Base-by-base conservation (phyloP, 2,888 invertebrate species). In the Alcis repandata region DNA sequence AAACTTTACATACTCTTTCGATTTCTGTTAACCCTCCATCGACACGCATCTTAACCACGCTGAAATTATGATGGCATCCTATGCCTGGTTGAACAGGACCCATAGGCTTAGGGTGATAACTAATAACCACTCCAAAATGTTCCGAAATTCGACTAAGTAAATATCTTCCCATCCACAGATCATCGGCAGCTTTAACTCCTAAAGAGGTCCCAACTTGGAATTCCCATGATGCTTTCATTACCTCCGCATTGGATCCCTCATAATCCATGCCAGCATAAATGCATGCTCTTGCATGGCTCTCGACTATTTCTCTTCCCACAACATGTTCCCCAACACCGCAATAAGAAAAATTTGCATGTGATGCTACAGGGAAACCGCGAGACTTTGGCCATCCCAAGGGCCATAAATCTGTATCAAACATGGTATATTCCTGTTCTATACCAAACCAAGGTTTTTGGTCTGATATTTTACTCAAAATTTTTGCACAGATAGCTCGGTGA, bases 211-310 rank as follows among this genome's bases (percentile, higher is more conserved):
- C 98, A 13, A 98, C 96, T 91, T 98, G 98, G 89, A 95, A 97
- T 87, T 97, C 97, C 97, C 97, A 97, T 90, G 98, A 98, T 15
- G 98, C 97, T 43, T 98, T 98, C 99, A 99, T 99, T 32, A 98
- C 99, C 93, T 99, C 99, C n/a, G 99, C 99, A 88, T 99, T 99
- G 53, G 97, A 97, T 48, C 99, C 99, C 59, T 96, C 95, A 74
- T 98, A 97, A 78, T 97, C 97, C 78, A 99, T 95, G 43, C 99
- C 99, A 59, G 99, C 97, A 85, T 98, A 99, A 60, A 99, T 90
- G 80, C 98, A 98, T 10, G 98, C 94, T 71, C 92, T 84, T 0
- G 93, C 88, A 83, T 99, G 99, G 38, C 98, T 97, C 89, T 99
- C 99, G 15, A 98, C 98, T 71, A 99, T 96, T 84, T 99, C 98